Evolutionary conservation across 2,113 vertebrate species (phyloP), one percentile per base, ranked within the genome.

Genomic region (Sceloporus undulatus): DNA sequence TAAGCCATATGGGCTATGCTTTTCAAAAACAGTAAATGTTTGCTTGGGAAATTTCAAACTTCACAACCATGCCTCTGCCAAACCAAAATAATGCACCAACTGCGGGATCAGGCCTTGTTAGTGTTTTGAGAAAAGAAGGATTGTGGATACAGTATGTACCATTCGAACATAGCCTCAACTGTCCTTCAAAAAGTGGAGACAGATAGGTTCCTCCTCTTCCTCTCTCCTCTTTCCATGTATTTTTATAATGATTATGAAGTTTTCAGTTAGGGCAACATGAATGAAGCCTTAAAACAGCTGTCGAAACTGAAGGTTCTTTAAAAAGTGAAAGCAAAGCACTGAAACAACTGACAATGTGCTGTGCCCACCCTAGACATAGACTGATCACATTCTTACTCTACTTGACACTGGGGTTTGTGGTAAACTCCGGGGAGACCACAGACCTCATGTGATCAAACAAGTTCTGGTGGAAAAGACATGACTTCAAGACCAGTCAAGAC

Each of bases 271-370:
- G 16, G 29, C n/a, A 86, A 71, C 70, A 48, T 40, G 70, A 79
- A 56, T 27, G n/a, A 79, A 87, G 71, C n/a, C 65, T 68, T 27
- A 34, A 84, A 79, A 78, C 1, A 8, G 7, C 42, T 25, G 13
- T 23, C 70, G n/a, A 59, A 73, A 40, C 65, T 29, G 59, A 71
- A 54, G 40, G 52, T 59, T 73, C 77, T 73, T 71, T 71, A 42
- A 73, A 80, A 87, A 65, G 34, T 9, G 56, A 76, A 86, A 86
- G 62, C 19, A 54, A 78, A 80, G 21, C 48, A 48, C 48, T 87
- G 5, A n/a, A 25, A 13, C 65, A 54, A 71, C 25, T 70, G 65
- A 27, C 76, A 80, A 27, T 56, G 56, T 79, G 29, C 77, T 59
- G 59, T 62, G 68, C 65, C 83, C 9, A 42, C 77, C 48, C 77